Evolutionary conservation across 2,888 invertebrate genomes (phyloP), one percentile per base, ranked within the genome.

Genomic region (Drosophila eohydei): DNA sequence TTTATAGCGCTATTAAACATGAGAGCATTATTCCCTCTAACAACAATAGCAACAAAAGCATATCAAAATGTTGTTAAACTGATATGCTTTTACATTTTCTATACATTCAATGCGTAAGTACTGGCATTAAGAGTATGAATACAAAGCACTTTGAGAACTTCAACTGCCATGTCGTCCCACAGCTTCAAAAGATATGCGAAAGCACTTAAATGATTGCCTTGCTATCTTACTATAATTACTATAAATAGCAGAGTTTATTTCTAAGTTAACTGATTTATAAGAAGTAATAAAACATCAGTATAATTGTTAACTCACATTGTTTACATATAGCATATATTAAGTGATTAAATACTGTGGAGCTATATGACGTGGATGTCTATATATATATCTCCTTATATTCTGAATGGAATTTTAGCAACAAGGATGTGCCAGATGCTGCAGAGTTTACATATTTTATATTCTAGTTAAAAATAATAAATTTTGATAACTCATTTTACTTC

Each of bases 181-280:
- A n/a, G 8, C 8, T 0, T 41, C 46, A 51, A 59, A 57, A 64
- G 2, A 71, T 67, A 55, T 68, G 71, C 43, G 71, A 77, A 74
- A 79, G 80, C 82, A 85, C 71, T 82, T 58, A 71, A 44, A 62
- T 80, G 85, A 85, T 82, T 82, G 74, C 60, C 67, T 80, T 65
- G 74, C 76, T 79, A 74, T 40, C 67, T 80, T 65, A 76, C 76
- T 79, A 74, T 40, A 57, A 9, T 52, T 26, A 16, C 12, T 50
- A 52, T 50, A 7, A 16, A 21, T 2, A 12, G 16, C 32, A 46
- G 21, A 51, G 34, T 34, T 21, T 21, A 21, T 21, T 21, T 21
- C 44, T 16, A 51, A 52, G 34, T 40, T 52, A 51, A 30, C 83
- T 80, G 80, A 80, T 80, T 80, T 80, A 80, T 74, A 43, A 51